A percentile compares a stretch with the other conserved stretches of the same genome.
Evolutionary conservation across 2,888 invertebrate species (phyloP).

Genomic region (Erpobdella octoculata): DNA sequence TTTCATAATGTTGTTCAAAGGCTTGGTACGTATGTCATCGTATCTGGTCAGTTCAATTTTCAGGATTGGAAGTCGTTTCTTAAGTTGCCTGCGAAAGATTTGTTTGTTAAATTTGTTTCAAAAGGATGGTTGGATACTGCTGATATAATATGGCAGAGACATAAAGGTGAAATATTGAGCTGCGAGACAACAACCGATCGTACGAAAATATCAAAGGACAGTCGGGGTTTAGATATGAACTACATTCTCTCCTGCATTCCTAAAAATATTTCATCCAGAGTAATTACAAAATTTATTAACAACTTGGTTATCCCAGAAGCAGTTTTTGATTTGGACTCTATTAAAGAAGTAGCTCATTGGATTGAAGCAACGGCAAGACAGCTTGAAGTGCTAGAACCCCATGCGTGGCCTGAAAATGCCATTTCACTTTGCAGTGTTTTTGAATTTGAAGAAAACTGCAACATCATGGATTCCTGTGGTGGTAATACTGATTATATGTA

Average conservation of each 20-base stretch:
- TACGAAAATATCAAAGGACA: background rate
- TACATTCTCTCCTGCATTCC: background rate
- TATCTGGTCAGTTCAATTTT: background rate
- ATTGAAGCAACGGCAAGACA: slow-evolving; percentile 41
- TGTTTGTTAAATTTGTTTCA: background rate
- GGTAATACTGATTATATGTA: background rate
- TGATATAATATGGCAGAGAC: slow-evolving; percentile 1
- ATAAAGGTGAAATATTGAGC: background rate
- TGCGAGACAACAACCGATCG: background rate
- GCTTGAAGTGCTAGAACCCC: slow-evolving; percentile 44
- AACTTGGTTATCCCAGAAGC: background rate
- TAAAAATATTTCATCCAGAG: background rate
- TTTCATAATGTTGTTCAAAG: background rate
- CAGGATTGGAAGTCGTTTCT: slow-evolving; percentile 2
- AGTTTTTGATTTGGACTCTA: slow-evolving; percentile 33
- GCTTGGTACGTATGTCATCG: slow-evolving; percentile 5
- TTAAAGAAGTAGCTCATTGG: slow-evolving; percentile 40
- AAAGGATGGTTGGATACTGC: slow-evolving; percentile 12
- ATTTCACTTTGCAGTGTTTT: slow-evolving; percentile 40
- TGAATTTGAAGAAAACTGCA: background rate
- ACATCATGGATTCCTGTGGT: background rate
- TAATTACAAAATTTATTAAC: background rate
- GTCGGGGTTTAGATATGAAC: too few species aligned
- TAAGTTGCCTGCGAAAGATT: background rate
- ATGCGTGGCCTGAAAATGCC: slow-evolving; percentile 44